Base-by-base conservation (phyloP, 2,797 vertebrate genomes). In the Bovichtus diacanthus region DNA sequence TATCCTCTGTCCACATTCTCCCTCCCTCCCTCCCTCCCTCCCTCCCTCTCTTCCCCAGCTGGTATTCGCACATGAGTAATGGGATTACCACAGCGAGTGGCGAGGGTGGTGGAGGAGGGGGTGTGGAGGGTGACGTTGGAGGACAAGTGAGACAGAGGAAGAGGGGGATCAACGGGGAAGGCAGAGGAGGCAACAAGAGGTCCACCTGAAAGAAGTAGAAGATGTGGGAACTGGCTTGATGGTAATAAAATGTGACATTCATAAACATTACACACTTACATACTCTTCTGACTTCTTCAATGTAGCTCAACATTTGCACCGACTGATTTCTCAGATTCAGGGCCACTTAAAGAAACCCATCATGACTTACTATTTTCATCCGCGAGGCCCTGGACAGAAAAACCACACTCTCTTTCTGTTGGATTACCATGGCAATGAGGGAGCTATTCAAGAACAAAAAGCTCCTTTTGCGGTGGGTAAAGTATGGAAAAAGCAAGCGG, bases 11-110 rank as follows among this genome's bases (percentile, higher is more conserved):
- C 90, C 92, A 76, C 82, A 81, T 80, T 84, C 86, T 84, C 89
- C 86, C 81, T 78, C 87, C 79, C 76, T 73, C 49, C 15, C 58
- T 63, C 51, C 53, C 39, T 67, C 49, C 66, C 34, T 62, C 18
- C 39, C 15, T 43, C 19, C 21, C 78, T 71, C 70, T 88, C 88
- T 82, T 82, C 83, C 93, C 91, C 93, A 94, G 94, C 93, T 95
- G 94, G 93, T 94, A 93, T 93, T 94, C 92, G 65, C 92, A 93
- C 92, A 95, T 93, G 92, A 95, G 94, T 94, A 95, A 95, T 95
- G 93, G 93, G 95, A 95, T 95, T 95, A 95, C 93, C 92, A 90
- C 93, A 93, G 90, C 73, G 68, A 93, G 91, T 72, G 87, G 88
- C 83, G 88, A 86, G 90, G 86, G 85, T 82, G 88, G 88, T 63